Percentiles rank a stretch among this genome's conserved stretches.
Conservation (phyloP, 2,113 vertebrate species). For the Saguinus imperator region DNA sequence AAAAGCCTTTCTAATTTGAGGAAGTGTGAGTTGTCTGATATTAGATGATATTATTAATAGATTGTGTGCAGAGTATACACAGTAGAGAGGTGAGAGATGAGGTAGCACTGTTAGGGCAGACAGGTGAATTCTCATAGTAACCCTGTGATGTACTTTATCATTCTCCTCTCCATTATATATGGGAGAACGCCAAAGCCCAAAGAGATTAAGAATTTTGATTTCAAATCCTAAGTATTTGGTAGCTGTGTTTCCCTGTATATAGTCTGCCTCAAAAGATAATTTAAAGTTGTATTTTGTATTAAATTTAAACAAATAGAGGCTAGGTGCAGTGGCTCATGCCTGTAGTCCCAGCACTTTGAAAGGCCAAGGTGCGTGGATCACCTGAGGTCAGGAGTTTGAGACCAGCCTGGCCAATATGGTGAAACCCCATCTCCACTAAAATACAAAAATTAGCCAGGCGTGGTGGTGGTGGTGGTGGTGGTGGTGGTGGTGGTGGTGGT, state of each 20-base stretch:
- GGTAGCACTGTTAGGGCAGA: not conserved
- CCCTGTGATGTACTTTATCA: not conserved
- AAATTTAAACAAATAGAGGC: not conserved
- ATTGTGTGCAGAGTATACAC: not conserved
- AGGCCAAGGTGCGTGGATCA: too few relatives aligned
- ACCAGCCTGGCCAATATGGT: too few relatives aligned
- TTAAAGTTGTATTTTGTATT: not conserved
- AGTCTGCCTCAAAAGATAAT: not conserved
- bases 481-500: too few relatives aligned
- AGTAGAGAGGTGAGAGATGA: not conserved
- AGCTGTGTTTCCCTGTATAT: not conserved
- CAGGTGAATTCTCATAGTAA: not conserved
- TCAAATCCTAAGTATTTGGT: not conserved
- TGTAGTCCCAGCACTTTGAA: too few relatives aligned
- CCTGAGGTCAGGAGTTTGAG: too few relatives aligned
- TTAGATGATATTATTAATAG: not conserved
- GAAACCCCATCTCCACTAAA: too few relatives aligned
- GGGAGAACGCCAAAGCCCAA: not conserved
- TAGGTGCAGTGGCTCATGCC: too few relatives aligned
- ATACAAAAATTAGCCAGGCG: too few relatives aligned
- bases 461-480: too few relatives aligned
- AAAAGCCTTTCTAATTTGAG: not conserved
- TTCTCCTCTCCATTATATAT: not conserved
- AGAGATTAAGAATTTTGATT: conserved; percentile 16
- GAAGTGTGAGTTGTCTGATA: not conserved